Evolutionary conservation across 2,888 invertebrate genomes (phyloP).

Genomic region (Acleris sparsana): DNA sequence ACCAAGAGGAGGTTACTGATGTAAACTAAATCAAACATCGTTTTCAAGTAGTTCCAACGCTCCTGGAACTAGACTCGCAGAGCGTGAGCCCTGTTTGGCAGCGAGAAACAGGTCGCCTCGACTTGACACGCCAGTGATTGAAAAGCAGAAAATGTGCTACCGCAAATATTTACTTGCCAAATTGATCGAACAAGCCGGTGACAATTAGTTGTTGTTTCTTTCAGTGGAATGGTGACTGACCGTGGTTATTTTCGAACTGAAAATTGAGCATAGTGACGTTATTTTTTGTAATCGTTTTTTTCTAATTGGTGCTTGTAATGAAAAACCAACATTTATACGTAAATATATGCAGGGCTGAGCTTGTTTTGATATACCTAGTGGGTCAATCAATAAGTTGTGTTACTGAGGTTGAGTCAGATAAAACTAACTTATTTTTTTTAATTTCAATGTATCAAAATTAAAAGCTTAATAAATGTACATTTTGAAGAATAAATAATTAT

Average conservation of each 20-base stretch:
- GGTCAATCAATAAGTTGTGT: too few species aligned
- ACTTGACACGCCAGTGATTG: constrained; percentile 47
- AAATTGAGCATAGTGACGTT: neutral
- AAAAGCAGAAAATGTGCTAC: constrained; percentile 37
- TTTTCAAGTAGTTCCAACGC: constrained; percentile 23
- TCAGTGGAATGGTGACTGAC: constrained; percentile 3
- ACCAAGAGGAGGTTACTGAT: too few species aligned
- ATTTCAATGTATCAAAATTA: too few species aligned
- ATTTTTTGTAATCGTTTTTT: too few species aligned
- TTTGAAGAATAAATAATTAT: too few species aligned
- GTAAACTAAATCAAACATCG: neutral
- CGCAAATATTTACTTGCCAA: constrained; percentile 32
- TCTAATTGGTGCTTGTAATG: too few species aligned
- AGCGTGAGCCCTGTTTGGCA: constrained; percentile 38
- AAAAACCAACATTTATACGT: too few species aligned
- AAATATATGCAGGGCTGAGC: too few species aligned
- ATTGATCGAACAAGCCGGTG: constrained; percentile 25
- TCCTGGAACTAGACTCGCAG: constrained; percentile 13
- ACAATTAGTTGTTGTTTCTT: constrained; percentile 21
- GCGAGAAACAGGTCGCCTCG: constrained; percentile 41
- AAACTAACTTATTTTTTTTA: too few species aligned
- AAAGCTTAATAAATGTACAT: too few species aligned
- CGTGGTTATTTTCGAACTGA: constrained; percentile 4
- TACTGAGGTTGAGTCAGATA: too few species aligned
- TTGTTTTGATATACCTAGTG: too few species aligned